Evolutionary conservation across 2,113 vertebrate genomes (phyloP).

Genomic region (Platanista minor): DNA sequence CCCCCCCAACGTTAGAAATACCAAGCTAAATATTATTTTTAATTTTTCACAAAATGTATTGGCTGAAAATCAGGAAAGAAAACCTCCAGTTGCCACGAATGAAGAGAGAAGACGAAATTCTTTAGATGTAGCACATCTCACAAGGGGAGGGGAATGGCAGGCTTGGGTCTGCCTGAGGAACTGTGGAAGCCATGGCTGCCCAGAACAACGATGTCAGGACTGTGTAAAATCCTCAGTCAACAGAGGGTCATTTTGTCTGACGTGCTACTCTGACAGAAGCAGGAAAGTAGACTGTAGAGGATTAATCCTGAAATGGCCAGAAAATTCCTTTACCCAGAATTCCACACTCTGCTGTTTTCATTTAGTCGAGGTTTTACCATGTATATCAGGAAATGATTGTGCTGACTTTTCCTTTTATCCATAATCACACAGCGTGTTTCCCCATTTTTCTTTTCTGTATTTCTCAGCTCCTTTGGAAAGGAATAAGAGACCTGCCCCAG

Average conservation of each 20-base stretch:
- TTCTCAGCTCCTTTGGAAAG: background rate
- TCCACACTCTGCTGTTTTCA: background rate
- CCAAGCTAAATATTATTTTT: background rate
- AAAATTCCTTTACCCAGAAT: background rate
- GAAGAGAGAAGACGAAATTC: background rate
- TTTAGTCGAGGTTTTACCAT: background rate
- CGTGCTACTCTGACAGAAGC: background rate
- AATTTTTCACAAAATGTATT: background rate
- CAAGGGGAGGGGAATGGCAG: background rate
- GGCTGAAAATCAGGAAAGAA: conserved; percentile 2
- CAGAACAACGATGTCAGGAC: background rate
- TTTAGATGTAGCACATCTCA: background rate
- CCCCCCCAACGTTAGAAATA: background rate
- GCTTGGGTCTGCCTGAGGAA: no score
- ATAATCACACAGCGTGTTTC: background rate
- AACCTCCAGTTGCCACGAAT: background rate
- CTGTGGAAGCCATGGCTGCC: background rate
- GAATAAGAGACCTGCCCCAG: background rate
- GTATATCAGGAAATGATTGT: background rate
- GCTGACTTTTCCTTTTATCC: background rate
- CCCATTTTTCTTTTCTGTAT: background rate
- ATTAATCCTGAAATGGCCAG: background rate
- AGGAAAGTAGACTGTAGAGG: background rate
- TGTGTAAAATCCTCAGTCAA: background rate
- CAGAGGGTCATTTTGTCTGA: background rate